Evolutionary conservation across 2,113 vertebrate species (phyloP).

Genomic region (Delphinus delphis): DNA sequence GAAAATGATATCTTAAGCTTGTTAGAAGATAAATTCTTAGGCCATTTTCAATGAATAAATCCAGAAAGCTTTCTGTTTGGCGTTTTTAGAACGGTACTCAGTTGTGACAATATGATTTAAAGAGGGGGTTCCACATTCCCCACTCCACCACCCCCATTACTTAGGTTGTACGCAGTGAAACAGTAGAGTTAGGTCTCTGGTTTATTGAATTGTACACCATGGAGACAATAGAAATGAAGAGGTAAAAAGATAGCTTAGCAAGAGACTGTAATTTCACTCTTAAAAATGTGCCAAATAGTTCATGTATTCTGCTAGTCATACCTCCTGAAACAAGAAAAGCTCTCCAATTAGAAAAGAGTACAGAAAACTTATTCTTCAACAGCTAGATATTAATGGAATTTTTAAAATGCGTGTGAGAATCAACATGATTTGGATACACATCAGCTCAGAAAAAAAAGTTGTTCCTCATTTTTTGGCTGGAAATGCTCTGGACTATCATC

Average conservation of each 20-base stretch:
- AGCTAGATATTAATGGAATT: not conserved
- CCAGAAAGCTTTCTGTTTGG: conserved; percentile 65
- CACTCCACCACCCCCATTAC: not conserved
- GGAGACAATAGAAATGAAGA: not conserved
- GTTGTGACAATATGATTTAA: conserved; percentile 66
- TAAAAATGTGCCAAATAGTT: not conserved
- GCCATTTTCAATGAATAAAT: conserved; percentile 67
- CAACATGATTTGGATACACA: not conserved
- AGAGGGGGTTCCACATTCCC: not conserved
- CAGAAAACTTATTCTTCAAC: not conserved
- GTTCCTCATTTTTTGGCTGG: not conserved
- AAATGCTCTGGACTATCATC: not conserved
- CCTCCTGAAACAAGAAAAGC: not conserved
- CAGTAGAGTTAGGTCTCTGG: conserved; percentile 10
- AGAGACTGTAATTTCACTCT: not conserved
- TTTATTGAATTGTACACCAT: not conserved
- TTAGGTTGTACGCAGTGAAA: conserved; percentile 29
- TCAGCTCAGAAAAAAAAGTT: not conserved
- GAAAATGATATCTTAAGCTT: conserved; percentile 64
- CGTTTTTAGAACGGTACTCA: conserved; percentile 58
- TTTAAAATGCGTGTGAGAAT: not conserved
- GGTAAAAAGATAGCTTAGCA: not conserved
- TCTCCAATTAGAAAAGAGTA: not conserved
- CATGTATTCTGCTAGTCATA: not conserved
- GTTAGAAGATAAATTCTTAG: conserved; percentile 56